phyloP scores from a whole-genome alignment of 2,888 invertebrate species.

The Hetaerina titia region DNA sequence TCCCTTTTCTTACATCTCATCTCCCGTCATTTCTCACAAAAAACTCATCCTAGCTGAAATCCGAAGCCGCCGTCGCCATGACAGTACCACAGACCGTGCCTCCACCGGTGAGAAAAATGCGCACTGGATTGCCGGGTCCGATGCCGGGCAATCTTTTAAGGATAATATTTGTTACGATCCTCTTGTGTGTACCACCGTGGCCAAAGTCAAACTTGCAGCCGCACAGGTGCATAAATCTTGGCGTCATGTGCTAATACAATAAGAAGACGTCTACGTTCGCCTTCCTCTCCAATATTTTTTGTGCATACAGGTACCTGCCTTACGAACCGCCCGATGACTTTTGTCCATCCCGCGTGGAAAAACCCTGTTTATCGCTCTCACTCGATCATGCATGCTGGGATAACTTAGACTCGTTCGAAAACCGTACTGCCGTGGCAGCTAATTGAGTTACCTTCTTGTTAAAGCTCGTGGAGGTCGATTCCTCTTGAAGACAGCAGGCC shows the following conservation, averaged over 20 bases:
- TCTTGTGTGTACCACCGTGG: constrained; percentile 49
- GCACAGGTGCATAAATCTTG: constrained; percentile 60
- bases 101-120: constrained; percentile 65
- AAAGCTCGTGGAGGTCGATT: constrained; percentile 50
- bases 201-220: constrained; percentile 55
- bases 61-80: background rate
- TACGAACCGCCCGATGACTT: constrained; percentile 26
- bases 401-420: constrained; percentile 52
- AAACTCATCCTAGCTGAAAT: background rate
- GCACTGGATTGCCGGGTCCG: constrained; percentile 56
- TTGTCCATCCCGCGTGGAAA: constrained; percentile 19
- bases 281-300: background rate
- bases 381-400: constrained; percentile 27
- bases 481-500: constrained; percentile 59
- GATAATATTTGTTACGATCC: constrained; percentile 55
- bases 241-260: background rate
- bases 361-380: constrained; percentile 58
- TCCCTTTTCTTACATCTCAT: background rate
- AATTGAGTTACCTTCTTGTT: constrained; percentile 65
- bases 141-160: constrained; percentile 63
- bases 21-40: no score
- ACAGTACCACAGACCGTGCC: constrained; percentile 55
- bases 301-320: background rate
- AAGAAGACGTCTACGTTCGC: background rate
- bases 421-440: constrained; percentile 36